Evolutionary conservation across 2,113 vertebrate species (phyloP).

Genomic region (Semnornis frantzii): DNA sequence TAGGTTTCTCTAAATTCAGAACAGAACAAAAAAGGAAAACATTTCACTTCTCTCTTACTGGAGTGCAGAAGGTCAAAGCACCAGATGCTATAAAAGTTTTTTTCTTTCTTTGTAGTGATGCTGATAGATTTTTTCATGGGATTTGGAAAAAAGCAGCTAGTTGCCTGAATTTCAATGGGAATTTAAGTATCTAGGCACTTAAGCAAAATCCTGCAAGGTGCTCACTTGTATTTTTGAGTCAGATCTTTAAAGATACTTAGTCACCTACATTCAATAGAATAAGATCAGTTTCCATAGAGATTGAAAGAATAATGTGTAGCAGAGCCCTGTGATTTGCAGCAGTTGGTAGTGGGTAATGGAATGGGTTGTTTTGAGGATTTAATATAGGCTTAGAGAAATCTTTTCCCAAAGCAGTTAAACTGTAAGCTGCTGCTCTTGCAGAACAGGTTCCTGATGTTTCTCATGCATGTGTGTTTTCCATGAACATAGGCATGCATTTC

Average conservation of each 20-base stretch:
- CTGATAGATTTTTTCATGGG: not conserved
- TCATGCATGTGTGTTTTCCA: constrained; percentile 39
- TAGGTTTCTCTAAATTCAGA: not conserved
- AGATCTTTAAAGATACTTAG: not conserved
- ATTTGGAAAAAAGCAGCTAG: not conserved
- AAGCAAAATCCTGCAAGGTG: not conserved
- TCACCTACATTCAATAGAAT: not conserved
- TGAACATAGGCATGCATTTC: constrained; percentile 36
- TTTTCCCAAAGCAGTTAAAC: constrained; percentile 15
- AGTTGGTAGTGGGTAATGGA: not conserved
- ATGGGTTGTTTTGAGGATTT: not conserved
- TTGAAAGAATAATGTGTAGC: not conserved
- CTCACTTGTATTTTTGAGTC: constrained; percentile 27
- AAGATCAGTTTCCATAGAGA: constrained; percentile 25
- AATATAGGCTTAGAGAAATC: not conserved
- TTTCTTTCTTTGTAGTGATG: not conserved
- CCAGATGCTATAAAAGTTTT: not conserved
- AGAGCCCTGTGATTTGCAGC: not conserved
- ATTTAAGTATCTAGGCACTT: not conserved
- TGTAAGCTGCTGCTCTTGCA: constrained; percentile 14
- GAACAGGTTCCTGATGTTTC: not conserved
- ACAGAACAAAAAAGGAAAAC: not conserved
- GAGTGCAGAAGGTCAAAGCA: not conserved
- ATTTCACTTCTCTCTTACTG: not conserved
- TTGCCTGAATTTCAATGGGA: not conserved